Percentiles rank a stretch among this genome's conserved stretches.
Evolutionary conservation across 2,888 invertebrate genomes (phyloP).

Genomic region (Chloroclystis v-ata): DNA sequence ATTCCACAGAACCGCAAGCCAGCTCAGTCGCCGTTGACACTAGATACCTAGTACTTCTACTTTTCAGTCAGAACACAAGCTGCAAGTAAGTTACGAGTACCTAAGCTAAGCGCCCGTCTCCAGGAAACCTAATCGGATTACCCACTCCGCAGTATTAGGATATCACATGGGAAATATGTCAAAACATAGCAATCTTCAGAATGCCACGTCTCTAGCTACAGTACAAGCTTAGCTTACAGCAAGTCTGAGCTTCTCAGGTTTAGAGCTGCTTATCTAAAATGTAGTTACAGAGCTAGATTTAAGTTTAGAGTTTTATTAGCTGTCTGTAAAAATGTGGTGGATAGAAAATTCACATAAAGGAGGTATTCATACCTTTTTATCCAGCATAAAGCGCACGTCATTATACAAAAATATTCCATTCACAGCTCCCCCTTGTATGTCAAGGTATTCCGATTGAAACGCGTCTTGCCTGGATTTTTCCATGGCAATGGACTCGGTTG

Average conservation of each 20-base stretch:
- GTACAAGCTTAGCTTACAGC: neutral
- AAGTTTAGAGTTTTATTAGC: too few species aligned
- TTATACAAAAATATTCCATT: constrained; percentile 35
- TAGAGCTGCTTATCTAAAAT: too few species aligned
- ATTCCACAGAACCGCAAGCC: too few species aligned
- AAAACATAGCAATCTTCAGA: constrained; percentile 46
- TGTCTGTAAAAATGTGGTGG: too few species aligned
- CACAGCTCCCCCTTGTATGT: constrained; percentile 31
- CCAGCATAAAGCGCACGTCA: constrained; percentile 5
- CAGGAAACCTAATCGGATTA: constrained; percentile 62
- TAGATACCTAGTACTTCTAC: constrained; percentile 5
- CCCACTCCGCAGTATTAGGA: constrained; percentile 54
- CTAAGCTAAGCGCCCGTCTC: constrained; percentile 35
- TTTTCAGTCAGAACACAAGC: constrained; percentile 28
- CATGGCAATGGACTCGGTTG: constrained; percentile 40
- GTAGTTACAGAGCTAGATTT: too few species aligned
- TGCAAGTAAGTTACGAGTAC: constrained; percentile 34
- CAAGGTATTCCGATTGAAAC: constrained; percentile 43
- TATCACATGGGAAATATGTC: constrained; percentile 63
- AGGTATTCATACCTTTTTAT: neutral
- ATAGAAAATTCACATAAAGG: too few species aligned
- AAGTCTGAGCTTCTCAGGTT: neutral
- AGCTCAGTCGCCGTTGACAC: neutral
- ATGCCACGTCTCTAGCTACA: constrained; percentile 1
- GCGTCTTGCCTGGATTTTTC: constrained; percentile 40